phyloP scores from a whole-genome alignment of 2,888 invertebrate species.

The Blomia tropicalis region DNA sequence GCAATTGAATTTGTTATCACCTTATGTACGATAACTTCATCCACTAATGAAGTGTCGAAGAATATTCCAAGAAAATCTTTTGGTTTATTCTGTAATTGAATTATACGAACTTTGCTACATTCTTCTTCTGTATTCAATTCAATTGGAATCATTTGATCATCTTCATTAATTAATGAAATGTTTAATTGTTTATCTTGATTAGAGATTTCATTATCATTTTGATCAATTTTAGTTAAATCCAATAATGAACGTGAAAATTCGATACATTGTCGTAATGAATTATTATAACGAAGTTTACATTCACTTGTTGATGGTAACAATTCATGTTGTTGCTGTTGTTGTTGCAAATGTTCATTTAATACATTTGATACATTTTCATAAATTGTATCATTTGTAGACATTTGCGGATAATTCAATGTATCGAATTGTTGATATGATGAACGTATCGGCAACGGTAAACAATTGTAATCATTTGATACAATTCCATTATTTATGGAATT shows the following conservation, averaged over 20 bases:
- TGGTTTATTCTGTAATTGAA: not conserved
- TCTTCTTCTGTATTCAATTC: not conserved
- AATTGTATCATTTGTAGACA: not conserved
- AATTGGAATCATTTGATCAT: not conserved
- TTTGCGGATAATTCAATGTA: not conserved
- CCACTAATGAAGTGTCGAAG: not conserved
- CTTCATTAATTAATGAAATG: not conserved
- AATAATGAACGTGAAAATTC: conserved; percentile 2
- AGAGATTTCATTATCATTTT: not conserved
- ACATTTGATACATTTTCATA: not conserved
- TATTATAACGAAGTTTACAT: not conserved
- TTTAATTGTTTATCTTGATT: not conserved
- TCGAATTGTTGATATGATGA: not conserved
- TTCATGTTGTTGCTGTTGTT: not conserved
- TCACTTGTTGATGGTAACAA: not conserved
- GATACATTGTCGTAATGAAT: conserved; percentile 4
- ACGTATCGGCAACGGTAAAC: not conserved
- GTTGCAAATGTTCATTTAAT: not conserved
- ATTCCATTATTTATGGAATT: not conserved
- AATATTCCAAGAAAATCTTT: conserved; percentile 6
- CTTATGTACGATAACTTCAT: conserved; percentile 81
- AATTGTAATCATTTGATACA: not conserved
- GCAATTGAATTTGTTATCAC: conserved; percentile 85
- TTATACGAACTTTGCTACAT: not conserved
- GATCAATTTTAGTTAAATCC: not conserved